Conservation (phyloP, 2,113 vertebrate species). For the Grus americana region DNA sequence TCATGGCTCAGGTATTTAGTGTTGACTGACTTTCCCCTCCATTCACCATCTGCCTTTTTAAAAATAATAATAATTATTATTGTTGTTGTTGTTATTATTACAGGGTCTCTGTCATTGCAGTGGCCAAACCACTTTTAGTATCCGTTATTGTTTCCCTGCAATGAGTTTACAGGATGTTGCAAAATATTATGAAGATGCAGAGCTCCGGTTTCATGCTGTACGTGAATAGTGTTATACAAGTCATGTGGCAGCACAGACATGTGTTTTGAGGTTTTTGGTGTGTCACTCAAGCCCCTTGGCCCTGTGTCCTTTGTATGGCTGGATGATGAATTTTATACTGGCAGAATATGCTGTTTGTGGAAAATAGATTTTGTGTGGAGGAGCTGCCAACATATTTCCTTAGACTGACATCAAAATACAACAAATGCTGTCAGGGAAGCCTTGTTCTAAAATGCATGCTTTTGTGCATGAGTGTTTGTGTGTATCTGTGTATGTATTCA, state of each 20-base stretch:
- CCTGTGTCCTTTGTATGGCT: constrained; percentile 65
- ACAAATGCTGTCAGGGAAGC: constrained; percentile 45
- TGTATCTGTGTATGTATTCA: not conserved
- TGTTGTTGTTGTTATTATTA: not conserved
- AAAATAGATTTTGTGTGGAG: constrained; percentile 34
- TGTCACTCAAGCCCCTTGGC: constrained; percentile 62
- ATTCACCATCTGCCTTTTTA: not conserved
- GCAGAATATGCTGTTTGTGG: constrained; percentile 47
- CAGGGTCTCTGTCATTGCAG: not conserved
- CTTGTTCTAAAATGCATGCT: not conserved
- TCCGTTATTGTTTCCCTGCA: not conserved
- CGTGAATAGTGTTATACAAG: constrained; percentile 30
- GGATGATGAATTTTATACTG: constrained; percentile 54
- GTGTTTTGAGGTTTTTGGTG: constrained; percentile 68
- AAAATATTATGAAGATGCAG: constrained; percentile 19
- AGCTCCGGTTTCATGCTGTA: constrained; percentile 10
- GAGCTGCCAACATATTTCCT: constrained; percentile 62
- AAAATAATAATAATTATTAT: not conserved
- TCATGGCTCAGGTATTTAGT: not conserved
- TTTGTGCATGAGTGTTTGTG: not conserved
- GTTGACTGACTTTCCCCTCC: not conserved
- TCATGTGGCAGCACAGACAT: constrained; percentile 55
- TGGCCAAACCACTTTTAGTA: not conserved
- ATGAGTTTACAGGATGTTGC: constrained; percentile 29
- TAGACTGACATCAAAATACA: constrained; percentile 58